Percentiles rank a stretch among this genome's conserved stretches.
phyloP scores from a whole-genome alignment of 2,888 invertebrate species.

The Tetrapedia diversipes region DNA sequence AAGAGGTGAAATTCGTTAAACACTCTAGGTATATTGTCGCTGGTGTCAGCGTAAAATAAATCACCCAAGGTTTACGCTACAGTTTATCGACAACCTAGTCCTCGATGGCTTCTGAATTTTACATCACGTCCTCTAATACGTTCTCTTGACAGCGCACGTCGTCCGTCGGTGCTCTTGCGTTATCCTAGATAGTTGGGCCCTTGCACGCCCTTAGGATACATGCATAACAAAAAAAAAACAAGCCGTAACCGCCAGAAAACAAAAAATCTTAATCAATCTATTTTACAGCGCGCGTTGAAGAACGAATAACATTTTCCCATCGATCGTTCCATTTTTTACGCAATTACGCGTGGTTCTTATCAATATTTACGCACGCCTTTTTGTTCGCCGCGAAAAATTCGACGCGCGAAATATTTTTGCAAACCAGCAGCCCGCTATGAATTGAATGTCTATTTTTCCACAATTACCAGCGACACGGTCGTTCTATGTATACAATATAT shows the following conservation, averaged over 20 bases:
- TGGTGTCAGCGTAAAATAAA: constrained; percentile 51
- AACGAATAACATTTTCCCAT: not conserved
- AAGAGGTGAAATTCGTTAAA: constrained; percentile 41
- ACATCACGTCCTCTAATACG: constrained; percentile 52
- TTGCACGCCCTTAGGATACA: not conserved
- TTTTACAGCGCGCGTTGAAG: not conserved
- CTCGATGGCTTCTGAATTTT: constrained; percentile 61
- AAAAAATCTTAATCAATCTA: not conserved
- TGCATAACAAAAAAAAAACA: not conserved
- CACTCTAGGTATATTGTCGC: constrained; percentile 12
- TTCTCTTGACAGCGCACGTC: constrained; percentile 33
- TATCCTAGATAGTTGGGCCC: constrained; percentile 7
- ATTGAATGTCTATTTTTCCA: constrained; percentile 39
- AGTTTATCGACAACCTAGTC: constrained; percentile 55
- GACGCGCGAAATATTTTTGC: constrained; percentile 24
- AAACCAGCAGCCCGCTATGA: constrained; percentile 4
- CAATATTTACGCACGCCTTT: constrained; percentile 6
- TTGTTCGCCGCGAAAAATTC: not conserved
- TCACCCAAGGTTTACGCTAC: constrained; percentile 53
- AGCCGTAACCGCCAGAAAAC: no score
- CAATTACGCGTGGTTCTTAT: not conserved
- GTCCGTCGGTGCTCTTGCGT: constrained; percentile 1
- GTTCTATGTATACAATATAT: constrained; percentile 14
- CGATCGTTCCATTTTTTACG: not conserved
- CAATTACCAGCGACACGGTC: constrained; percentile 11